phyloP scores from a whole-genome alignment of 2,888 invertebrate species.

The Strigamia transsilvanica region DNA sequence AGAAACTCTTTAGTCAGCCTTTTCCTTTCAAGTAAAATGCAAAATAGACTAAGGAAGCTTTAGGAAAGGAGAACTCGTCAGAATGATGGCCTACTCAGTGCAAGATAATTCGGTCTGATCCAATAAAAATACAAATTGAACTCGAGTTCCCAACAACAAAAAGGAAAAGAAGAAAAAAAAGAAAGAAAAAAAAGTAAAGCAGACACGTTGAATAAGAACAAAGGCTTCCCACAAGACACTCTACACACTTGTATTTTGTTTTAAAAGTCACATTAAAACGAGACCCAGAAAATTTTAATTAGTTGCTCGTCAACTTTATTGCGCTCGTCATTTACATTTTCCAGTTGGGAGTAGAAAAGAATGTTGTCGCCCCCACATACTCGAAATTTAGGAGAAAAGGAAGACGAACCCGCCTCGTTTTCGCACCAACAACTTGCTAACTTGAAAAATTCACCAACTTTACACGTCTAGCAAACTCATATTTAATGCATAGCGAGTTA shows the following conservation, averaged over 20 bases:
- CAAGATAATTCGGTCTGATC: constrained; percentile 25
- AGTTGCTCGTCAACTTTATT: constrained; percentile 30
- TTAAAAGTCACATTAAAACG: not conserved
- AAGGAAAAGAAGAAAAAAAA: not conserved
- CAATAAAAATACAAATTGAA: constrained; percentile 30
- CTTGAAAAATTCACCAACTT: constrained; percentile 11
- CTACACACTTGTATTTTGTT: not conserved
- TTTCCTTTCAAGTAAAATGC: constrained; percentile 30
- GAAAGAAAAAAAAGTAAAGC: not conserved
- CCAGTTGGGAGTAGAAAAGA: not conserved
- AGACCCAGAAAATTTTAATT: constrained; percentile 9
- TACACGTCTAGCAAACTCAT: constrained; percentile 16
- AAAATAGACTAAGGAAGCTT: constrained; percentile 11
- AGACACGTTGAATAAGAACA: constrained; percentile 26
- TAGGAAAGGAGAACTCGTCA: not conserved
- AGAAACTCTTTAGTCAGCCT: constrained; percentile 26
- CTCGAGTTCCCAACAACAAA: not conserved
- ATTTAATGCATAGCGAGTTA: constrained; percentile 28
- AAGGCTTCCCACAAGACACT: not conserved
- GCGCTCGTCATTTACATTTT: constrained; percentile 21
- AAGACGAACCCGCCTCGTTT: not conserved
- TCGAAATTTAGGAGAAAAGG: constrained; percentile 10
- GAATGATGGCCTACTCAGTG: constrained; percentile 26
- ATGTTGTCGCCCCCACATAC: constrained; percentile 1
- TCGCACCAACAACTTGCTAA: constrained; percentile 14